These are phyloP conservation scores for Zaprionus capensis DNA, from an alignment of 1,140 invertebrate species.

Conservation along the genomic window DNA sequence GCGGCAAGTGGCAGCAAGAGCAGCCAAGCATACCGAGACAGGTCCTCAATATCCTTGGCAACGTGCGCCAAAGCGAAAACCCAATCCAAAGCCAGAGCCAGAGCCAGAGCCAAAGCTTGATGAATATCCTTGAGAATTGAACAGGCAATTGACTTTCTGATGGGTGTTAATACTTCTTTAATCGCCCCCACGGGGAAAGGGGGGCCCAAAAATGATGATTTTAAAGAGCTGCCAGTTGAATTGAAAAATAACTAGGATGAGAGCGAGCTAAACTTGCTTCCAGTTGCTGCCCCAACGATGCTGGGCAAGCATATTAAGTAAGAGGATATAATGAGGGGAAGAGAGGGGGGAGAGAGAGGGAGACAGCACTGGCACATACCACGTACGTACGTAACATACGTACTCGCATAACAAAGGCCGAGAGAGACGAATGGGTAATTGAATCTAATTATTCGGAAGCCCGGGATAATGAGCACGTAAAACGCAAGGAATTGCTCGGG, in stretches of 20 bases:
- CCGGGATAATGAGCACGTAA: conserved; percentile 77
- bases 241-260: conserved; percentile 18
- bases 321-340: not conserved
- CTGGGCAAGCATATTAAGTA: not conserved
- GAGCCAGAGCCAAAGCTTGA: conserved; percentile 23
- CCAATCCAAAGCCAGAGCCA: not conserved
- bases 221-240: conserved; percentile 31
- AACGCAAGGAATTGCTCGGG: conserved; percentile 43
- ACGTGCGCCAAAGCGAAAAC: not conserved
- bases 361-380: not conserved
- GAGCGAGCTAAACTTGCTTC: not conserved
- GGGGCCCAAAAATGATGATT: conserved; percentile 30
- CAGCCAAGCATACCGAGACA: conserved; percentile 5
- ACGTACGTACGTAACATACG: not conserved
- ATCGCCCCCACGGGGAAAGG: conserved; percentile 19
- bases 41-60: conserved; percentile 23
- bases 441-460: conserved; percentile 81
- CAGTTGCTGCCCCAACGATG: conserved; percentile 13
- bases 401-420: conserved; percentile 37
- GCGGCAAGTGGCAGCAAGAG: not conserved
- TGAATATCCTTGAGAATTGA: conserved; percentile 56
- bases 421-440: conserved; percentile 60
- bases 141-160: conserved; percentile 73
- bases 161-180: conserved; percentile 67
- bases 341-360: not conserved